Base-by-base conservation (phyloP, 2,797 vertebrate genomes). In the Semotilus atromaculatus region DNA sequence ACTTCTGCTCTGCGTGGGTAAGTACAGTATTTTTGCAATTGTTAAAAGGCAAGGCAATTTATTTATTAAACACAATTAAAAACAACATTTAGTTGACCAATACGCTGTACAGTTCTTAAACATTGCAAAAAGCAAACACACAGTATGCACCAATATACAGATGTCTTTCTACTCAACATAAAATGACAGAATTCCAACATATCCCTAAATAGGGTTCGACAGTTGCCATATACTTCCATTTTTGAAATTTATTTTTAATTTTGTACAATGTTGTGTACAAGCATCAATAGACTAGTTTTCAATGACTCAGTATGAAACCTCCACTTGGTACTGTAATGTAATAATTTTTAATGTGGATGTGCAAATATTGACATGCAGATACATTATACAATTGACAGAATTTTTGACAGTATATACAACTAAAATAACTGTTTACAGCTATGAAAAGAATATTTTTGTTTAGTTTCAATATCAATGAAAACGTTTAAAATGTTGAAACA, bases 1-100 rank as follows among this genome's bases (percentile, higher is more conserved):
- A 64, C 31, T 16, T 67, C 40, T 68, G 68, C 74, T 36, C n/a
- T 78, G 16, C 72, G 7, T 82, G 80, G 81, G 88, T 89, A 58
- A 85, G 88, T 48, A 14, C 19, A 74, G 62, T 31, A 29, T 68
- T 55, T 58, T 36, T 78, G 38, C n/a, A 58, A 21, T 13, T 45
- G 23, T 26, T 40, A 77, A 77, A 77, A 68, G 29, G 62, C 13
- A 31, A 64, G 29, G 3, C 14, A 8, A 64, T 18, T 64, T 64
- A 64, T 64, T 64, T 31, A 31, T 31, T 31, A 19, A 31, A 29
- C 62, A 31, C 62, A 18, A 64, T 64, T 31, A 31, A 60, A 53
- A 16, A 29, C 26, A 62, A 62, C 13, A 62, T 29, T 16, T 31
- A 16, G 13, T 16, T 29, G 26, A 62, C 26, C 13, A 62, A 60